These are phyloP conservation scores for Gymnothorax javanicus DNA, from an alignment of 2,797 vertebrate species.

Conservation along the genomic window DNA sequence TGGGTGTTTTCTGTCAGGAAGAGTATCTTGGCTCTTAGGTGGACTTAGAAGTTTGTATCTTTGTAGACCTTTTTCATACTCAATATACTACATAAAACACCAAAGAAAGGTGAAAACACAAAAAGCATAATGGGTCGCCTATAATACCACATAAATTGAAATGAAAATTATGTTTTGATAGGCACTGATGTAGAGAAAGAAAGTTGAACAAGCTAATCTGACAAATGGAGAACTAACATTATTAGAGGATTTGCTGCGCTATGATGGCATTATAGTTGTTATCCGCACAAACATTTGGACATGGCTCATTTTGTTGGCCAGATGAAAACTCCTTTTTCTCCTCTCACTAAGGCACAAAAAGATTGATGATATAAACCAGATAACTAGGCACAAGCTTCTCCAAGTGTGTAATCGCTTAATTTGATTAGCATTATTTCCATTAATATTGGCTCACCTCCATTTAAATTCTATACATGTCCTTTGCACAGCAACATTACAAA, in stretches of 20 bases:
- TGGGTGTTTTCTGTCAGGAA: no score
- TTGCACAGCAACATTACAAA: background rate
- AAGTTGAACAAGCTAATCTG: background rate
- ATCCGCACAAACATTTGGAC: background rate
- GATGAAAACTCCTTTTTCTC: background rate
- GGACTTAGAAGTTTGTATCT: no score
- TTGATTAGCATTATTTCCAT: background rate
- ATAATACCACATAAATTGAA: no score
- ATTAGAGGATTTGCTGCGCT: background rate
- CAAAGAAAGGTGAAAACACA: no score
- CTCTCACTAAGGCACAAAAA: constrained; percentile 1
- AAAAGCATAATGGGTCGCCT: no score
- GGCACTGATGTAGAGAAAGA: background rate
- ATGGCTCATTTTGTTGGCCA: background rate
- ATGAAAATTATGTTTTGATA: no score
- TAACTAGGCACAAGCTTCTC: background rate
- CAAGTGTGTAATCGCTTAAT: background rate
- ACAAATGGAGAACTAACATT: background rate
- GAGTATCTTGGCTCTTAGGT: no score
- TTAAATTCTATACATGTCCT: background rate
- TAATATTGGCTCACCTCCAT: background rate
- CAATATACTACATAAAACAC: no score
- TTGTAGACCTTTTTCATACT: no score
- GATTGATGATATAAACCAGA: background rate
- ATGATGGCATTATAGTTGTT: background rate